These are phyloP conservation scores for Synergus laeviventris DNA, from an alignment of 2,888 invertebrate genomes.

Conservation along the genomic window DNA sequence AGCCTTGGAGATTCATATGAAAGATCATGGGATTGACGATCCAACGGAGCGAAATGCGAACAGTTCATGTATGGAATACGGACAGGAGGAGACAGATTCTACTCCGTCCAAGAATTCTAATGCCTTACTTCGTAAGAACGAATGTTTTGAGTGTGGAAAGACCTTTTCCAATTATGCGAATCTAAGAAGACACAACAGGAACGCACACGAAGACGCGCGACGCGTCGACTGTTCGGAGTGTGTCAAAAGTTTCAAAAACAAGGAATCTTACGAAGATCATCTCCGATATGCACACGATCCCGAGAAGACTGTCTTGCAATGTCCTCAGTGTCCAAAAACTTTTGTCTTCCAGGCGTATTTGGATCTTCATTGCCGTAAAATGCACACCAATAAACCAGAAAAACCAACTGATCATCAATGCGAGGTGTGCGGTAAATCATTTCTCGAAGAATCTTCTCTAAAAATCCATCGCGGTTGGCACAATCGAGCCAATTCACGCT, in stretches of 20 bases:
- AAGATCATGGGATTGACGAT: conserved; percentile 69
- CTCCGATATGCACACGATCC: conserved; percentile 78
- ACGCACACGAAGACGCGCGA: conserved; percentile 58
- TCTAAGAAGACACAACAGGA: conserved; percentile 67
- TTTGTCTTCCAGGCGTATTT: conserved; percentile 63
- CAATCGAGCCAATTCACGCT: conserved; percentile 77
- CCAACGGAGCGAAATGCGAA: conserved; percentile 60
- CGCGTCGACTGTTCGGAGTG: conserved; percentile 79
- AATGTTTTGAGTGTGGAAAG: conserved; percentile 80
- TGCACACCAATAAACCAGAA: conserved; percentile 57
- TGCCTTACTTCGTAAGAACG: conserved; percentile 61
- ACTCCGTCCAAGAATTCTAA: conserved; percentile 56
- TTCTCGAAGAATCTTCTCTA: conserved; percentile 81
- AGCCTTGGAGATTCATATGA: conserved; percentile 71
- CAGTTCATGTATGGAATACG: conserved; percentile 60
- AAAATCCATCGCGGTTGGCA: conserved; percentile 81
- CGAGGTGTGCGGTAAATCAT: conserved; percentile 81
- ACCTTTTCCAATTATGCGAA: conserved; percentile 76
- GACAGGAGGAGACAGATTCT: conserved; percentile 43
- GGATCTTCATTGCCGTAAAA: conserved; percentile 63
- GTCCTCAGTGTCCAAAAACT: conserved; percentile 61
- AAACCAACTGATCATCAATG: conserved; percentile 77
- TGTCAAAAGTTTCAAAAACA: conserved; percentile 80
- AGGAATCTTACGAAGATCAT: conserved; percentile 80
- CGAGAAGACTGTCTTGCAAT: conserved; percentile 55